These are phyloP conservation scores for Cassiopea andromeda DNA, from an alignment of 30 jellyfish, hydroid and myxozoan genomes.

Conservation along the genomic window DNA sequence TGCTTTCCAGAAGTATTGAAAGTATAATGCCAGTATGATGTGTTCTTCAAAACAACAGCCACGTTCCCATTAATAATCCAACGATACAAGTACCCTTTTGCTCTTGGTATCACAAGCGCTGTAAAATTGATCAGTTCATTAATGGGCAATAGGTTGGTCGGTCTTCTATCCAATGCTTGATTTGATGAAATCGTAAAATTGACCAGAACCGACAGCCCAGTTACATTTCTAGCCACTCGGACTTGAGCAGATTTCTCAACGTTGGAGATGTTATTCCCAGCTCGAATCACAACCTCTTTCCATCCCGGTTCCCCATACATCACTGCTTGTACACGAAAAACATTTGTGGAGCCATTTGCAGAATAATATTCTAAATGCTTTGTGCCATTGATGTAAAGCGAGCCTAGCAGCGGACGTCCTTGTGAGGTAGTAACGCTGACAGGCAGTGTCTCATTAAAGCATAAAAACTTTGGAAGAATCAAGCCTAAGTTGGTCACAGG, in stretches of 20 bases:
- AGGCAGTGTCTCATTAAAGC: slow-evolving; percentile 13
- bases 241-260: background rate
- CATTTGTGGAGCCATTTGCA: slow-evolving; percentile 12
- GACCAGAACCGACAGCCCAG: slow-evolving; percentile 1
- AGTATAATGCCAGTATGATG: slow-evolving; percentile 10
- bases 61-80: slow-evolving; percentile 48
- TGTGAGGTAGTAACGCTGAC: slow-evolving; percentile 6
- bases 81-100: slow-evolving; percentile 11
- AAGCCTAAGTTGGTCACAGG: slow-evolving; percentile 9
- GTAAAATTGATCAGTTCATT: slow-evolving; percentile 22
- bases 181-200: slow-evolving; percentile 41
- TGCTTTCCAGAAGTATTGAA: slow-evolving; percentile 15
- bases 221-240: slow-evolving; percentile 34
- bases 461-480: slow-evolving; percentile 1
- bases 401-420: slow-evolving; percentile 21
- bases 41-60: background rate
- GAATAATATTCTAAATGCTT: background rate
- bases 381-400: slow-evolving; percentile 8
- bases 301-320: slow-evolving; percentile 40
- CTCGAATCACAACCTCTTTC: slow-evolving; percentile 17
- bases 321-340: background rate
- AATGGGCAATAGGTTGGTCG: slow-evolving; percentile 17
- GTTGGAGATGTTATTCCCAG: slow-evolving; percentile 49
- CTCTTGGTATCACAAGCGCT: slow-evolving; percentile 37
- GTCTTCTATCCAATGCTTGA: slow-evolving; percentile 35